Conservation (phyloP, 2,797 vertebrate species). For the Leuciscus waleckii region DNA sequence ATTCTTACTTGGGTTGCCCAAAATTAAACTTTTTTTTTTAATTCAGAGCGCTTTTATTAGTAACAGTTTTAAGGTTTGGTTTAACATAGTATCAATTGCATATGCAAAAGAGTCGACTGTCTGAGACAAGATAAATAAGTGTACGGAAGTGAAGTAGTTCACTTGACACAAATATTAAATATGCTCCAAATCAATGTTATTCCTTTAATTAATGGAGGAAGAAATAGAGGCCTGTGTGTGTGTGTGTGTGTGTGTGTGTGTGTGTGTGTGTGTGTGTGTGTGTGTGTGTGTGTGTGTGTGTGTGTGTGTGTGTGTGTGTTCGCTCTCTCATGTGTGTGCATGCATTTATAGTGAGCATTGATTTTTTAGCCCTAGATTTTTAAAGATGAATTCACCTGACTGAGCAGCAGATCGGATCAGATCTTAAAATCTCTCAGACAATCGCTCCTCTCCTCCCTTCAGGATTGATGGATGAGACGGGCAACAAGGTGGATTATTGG, state of each 20-base stretch:
- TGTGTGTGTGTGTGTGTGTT: slow-evolving; percentile 31
- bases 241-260: no score
- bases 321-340: not conserved
- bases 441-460: slow-evolving; percentile 46
- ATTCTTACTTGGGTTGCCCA: not conserved
- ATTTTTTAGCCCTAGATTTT: slow-evolving; percentile 62
- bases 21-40: not conserved
- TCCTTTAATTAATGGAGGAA: not conserved
- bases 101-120: not conserved
- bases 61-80: not conserved
- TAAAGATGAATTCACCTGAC: slow-evolving; percentile 60
- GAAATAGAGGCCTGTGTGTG: not conserved
- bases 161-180: not conserved
- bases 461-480: slow-evolving; percentile 45
- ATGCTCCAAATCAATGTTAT: not conserved
- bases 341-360: slow-evolving; percentile 36
- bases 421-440: slow-evolving; percentile 56
- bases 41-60: not conserved
- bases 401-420: slow-evolving; percentile 52
- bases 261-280: slow-evolving; percentile 36
- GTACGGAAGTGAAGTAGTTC: not conserved
- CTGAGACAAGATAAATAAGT: not conserved
- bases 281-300: slow-evolving; percentile 35
- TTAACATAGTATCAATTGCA: not conserved
- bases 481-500: slow-evolving; percentile 35